These are phyloP conservation scores for Drosophila repleta DNA, from an alignment of 1,140 invertebrate genomes.

Conservation along the genomic window DNA sequence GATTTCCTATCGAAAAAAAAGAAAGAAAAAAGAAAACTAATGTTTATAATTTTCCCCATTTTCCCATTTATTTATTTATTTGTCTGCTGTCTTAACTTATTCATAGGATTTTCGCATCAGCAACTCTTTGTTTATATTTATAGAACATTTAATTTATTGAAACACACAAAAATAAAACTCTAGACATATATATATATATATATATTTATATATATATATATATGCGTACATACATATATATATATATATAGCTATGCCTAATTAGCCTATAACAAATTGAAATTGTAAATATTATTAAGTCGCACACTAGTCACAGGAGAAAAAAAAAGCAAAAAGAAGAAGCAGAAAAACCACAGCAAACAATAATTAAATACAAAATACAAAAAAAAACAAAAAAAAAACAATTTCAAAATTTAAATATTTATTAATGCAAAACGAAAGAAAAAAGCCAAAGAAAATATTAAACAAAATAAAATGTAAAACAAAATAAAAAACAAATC, in stretches of 20 bases:
- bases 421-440: constrained; percentile 67
- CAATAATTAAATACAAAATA: constrained; percentile 63
- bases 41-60: constrained; percentile 39
- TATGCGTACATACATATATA: too few relatives aligned
- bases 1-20: constrained; percentile 42
- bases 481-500: constrained; percentile 8
- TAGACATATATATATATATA: constrained; percentile 31
- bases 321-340: constrained; percentile 20
- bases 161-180: constrained; percentile 17
- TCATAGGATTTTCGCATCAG: constrained; percentile 46
- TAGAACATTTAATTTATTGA: constrained; percentile 46
- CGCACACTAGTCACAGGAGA: constrained; percentile 73
- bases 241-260: constrained; percentile 33
- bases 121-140: constrained; percentile 55
- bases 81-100: constrained; percentile 44
- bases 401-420: constrained; percentile 59
- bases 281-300: constrained; percentile 81
- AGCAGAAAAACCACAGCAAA: constrained; percentile 55
- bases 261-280: constrained; percentile 68
- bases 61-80: constrained; percentile 65
- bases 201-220: too few relatives aligned
- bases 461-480: constrained; percentile 45
- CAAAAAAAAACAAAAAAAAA: constrained; percentile 64
- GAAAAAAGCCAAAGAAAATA: constrained; percentile 73
- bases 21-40: constrained; percentile 10